Base-by-base conservation (phyloP, 2,888 invertebrate species). In the Pasiphila rectangulata region DNA sequence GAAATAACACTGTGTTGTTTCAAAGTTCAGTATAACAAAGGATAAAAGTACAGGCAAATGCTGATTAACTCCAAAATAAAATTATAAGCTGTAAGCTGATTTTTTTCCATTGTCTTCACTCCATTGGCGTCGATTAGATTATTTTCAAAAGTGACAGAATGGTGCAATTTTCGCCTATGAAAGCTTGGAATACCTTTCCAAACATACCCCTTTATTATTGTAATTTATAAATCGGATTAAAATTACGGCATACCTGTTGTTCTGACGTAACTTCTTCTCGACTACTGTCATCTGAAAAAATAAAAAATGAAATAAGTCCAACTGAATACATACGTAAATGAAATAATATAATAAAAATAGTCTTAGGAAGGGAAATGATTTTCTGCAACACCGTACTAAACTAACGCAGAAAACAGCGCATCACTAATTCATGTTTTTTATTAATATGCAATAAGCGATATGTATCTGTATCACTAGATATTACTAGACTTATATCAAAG, bases 251-350 rank as follows among this genome's bases (percentile, higher is more conserved):
- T 70, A 88, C 89, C 87, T 86, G 85, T 64, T 85, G 79, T 62
- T 88, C 89, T 47, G 85, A 80, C 51, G 83, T 74, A 49, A 85
- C 80, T 61, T 78, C 81, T 64, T 83, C 76, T 69, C 89, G 75
- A 58, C 81, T 82, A 72, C 85, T 86, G 69, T 86, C 86, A 85
- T 86, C 89, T 88, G 86, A 44, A 87, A 87, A 73, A 77, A 79
- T 35, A 20, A 15, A 30, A 7, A 30, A 13, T n/a, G n/a, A 13
- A 27, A 12, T 4, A 13, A n/a, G 1, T 13, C 13, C 7, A 27
- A 13, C 13, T 12, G 6, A 25, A 5, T 6, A 0, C 13, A 13
- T 12, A 7, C n/a, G n/a, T n/a, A n/a, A n/a, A n/a, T n/a, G n/a
- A n/a, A n/a, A n/a, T n/a, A n/a, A n/a, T n/a, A n/a, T n/a, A n/a